Conservation (phyloP, 1,140 invertebrate species). For the Drosophila rhopaloa region DNA sequence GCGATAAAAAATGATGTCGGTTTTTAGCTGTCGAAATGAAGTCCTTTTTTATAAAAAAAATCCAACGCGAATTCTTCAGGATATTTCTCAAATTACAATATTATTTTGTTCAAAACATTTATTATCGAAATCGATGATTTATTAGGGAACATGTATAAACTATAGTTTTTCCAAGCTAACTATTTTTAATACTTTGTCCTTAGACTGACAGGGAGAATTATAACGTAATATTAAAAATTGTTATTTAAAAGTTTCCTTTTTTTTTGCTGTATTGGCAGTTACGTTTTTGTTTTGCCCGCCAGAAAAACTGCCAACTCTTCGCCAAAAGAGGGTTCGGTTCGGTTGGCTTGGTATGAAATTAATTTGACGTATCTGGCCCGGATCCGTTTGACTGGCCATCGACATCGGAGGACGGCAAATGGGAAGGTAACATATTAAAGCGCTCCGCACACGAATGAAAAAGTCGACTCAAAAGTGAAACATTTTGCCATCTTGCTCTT, state of each 20-base stretch:
- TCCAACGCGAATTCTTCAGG: neutral
- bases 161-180: too few relatives aligned
- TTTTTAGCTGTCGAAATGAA: too few relatives aligned
- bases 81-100: neutral
- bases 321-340: conserved; percentile 18
- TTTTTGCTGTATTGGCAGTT: too few relatives aligned
- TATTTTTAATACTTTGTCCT: too few relatives aligned
- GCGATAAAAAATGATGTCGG: neutral
- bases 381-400: conserved; percentile 42
- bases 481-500: conserved; percentile 5
- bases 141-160: too few relatives aligned
- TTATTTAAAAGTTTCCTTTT: too few relatives aligned
- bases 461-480: conserved; percentile 40
- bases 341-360: conserved; percentile 14
- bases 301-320: conserved; percentile 9
- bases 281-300: neutral
- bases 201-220: too few relatives aligned
- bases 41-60: neutral
- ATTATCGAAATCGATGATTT: too few relatives aligned
- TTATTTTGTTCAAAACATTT: too few relatives aligned
- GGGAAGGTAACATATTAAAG: conserved; percentile 38
- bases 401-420: conserved; percentile 7
- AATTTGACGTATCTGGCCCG: conserved; percentile 36
- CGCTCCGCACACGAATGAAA: conserved; percentile 16
- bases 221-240: too few relatives aligned